Conservation (phyloP, 2,888 invertebrate genomes). For the Onthophagus sagittarius region DNA sequence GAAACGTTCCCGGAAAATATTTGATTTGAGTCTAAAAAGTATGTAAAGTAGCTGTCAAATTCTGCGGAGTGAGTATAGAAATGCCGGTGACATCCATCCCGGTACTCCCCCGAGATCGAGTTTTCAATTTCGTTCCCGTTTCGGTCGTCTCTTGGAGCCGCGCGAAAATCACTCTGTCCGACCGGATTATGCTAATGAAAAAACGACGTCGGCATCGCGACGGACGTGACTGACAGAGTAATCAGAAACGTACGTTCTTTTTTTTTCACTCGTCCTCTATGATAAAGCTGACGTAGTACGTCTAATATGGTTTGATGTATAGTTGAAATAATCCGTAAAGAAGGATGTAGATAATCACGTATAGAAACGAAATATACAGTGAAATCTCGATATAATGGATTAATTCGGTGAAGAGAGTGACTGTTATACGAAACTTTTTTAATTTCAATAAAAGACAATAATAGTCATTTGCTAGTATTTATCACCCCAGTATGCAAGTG, state of each 20-base stretch:
- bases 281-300: background rate
- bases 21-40: background rate
- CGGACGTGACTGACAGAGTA: background rate
- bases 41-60: background rate
- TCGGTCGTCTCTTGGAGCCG: background rate
- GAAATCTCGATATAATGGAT: too few relatives aligned
- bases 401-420: too few relatives aligned
- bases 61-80: background rate
- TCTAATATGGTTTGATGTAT: background rate
- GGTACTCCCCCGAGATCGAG: background rate
- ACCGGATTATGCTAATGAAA: background rate
- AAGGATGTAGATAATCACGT: background rate
- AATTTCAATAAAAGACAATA: too few relatives aligned
- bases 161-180: background rate
- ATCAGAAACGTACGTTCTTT: background rate
- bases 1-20: background rate
- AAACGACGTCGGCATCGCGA: background rate
- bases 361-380: too few relatives aligned
- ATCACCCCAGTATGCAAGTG: too few relatives aligned
- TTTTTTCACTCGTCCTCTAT: background rate
- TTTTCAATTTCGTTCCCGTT: background rate
- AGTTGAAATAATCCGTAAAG: background rate
- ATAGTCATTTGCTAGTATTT: too few relatives aligned
- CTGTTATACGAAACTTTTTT: too few relatives aligned
- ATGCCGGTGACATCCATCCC: background rate